Conservation (phyloP, 2,888 invertebrate genomes). For the Eupsilia transversa region DNA sequence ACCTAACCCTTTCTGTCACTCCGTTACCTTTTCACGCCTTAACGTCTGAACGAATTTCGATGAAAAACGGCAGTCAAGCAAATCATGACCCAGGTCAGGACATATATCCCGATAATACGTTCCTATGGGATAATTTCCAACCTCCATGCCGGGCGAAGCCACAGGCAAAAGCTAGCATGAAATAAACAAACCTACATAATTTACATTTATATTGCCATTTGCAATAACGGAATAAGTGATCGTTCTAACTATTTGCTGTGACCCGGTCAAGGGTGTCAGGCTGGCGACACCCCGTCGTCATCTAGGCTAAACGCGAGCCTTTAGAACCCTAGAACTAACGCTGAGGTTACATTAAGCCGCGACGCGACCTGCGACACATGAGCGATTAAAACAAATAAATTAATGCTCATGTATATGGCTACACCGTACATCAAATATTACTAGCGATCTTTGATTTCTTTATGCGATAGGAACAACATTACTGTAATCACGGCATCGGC, state of each 20-base stretch:
- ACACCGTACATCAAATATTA: too few species aligned
- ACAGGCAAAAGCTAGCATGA: not conserved
- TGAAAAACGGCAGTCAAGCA: not conserved
- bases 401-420: too few species aligned
- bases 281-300: constrained; percentile 53
- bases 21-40: not conserved
- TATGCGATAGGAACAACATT: too few species aligned
- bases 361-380: too few species aligned
- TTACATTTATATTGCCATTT: constrained; percentile 23
- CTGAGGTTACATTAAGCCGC: too few species aligned
- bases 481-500: too few species aligned
- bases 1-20: not conserved
- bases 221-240: constrained; percentile 1
- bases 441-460: too few species aligned
- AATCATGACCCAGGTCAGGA: not conserved
- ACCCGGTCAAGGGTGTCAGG: constrained; percentile 58
- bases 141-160: too few species aligned
- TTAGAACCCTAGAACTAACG: constrained; percentile 12
- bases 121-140: not conserved
- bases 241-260: constrained; percentile 20
- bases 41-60: not conserved
- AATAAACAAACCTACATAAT: constrained; percentile 6
- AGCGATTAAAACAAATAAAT: too few species aligned
- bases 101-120: not conserved
- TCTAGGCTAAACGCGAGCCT: constrained; percentile 13